Percentiles rank a stretch among this genome's conserved stretches.
Conservation (phyloP, 2,113 vertebrate genomes). For the Chloroceryle aenea region DNA sequence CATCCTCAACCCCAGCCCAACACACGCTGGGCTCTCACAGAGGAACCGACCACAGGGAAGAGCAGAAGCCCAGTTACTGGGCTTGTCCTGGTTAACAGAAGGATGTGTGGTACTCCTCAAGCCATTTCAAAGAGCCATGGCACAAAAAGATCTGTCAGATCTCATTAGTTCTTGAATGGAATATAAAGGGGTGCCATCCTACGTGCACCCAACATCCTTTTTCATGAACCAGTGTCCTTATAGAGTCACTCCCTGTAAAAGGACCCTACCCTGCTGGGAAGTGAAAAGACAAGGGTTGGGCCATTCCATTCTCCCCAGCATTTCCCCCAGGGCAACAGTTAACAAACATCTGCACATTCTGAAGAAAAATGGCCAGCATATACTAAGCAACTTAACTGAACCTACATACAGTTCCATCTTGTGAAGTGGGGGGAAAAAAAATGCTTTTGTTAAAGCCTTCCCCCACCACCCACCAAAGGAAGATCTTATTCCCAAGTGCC, state of each 20-base stretch:
- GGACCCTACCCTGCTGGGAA: neutral
- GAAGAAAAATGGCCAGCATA: neutral
- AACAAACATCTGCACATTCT: neutral
- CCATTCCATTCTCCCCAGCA: neutral
- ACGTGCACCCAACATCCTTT: neutral
- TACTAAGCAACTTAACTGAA: neutral
- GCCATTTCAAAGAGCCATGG: neutral
- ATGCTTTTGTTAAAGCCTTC: neutral
- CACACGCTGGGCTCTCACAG: neutral
- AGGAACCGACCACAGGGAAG: fast-evolving
- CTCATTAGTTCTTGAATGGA: neutral
- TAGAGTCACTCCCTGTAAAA: fast-evolving
- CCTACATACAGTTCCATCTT: neutral
- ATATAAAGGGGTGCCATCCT: neutral
- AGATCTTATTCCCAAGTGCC: neutral
- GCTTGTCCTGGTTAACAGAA: neutral
- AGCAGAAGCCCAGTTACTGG: neutral
- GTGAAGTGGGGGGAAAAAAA: neutral
- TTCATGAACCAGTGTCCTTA: neutral
- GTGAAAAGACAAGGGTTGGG: neutral
- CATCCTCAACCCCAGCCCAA: neutral
- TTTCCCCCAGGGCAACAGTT: neutral
- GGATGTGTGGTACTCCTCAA: neutral
- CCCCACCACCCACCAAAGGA: neutral
- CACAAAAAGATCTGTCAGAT: neutral